Conservation (phyloP, 2,113 vertebrate genomes). For the Eulacestoma nigropectus region DNA sequence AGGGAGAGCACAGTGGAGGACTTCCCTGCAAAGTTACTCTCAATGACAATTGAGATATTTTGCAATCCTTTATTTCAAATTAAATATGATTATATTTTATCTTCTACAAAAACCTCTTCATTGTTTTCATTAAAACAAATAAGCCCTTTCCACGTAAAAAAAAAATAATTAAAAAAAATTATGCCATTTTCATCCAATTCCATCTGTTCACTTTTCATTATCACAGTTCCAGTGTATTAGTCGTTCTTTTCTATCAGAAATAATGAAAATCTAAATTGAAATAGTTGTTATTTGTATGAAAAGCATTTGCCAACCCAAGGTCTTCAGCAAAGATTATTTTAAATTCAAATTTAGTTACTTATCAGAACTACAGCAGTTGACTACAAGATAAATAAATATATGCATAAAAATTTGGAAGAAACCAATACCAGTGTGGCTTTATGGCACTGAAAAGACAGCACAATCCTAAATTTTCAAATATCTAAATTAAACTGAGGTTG, state of each 20-base stretch:
- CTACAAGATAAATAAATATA: not conserved
- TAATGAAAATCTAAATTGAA: not conserved
- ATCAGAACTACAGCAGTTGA: not conserved
- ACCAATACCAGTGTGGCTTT: not conserved
- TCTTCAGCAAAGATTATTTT: not conserved
- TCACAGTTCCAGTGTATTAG: not conserved
- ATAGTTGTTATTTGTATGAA: not conserved
- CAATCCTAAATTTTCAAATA: not conserved
- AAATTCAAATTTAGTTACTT: not conserved
- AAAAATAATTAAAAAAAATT: not conserved
- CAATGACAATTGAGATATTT: not conserved
- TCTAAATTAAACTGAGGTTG: not conserved
- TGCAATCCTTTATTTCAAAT: not conserved
- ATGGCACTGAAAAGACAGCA: not conserved
- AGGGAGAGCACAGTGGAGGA: not conserved
- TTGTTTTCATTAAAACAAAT: not conserved
- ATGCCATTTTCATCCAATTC: not conserved
- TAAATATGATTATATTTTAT: not conserved
- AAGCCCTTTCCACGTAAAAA: not conserved
- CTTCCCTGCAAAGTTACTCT: not conserved
- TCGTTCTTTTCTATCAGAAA: not conserved
- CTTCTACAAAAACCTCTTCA: not conserved
- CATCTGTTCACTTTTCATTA: not conserved
- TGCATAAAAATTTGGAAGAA: not conserved
- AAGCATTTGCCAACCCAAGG: not conserved